Percentiles rank a stretch among this genome's conserved stretches.
phyloP scores from a whole-genome alignment of 2,797 vertebrate genomes.

The Heterohyrax brucei region DNA sequence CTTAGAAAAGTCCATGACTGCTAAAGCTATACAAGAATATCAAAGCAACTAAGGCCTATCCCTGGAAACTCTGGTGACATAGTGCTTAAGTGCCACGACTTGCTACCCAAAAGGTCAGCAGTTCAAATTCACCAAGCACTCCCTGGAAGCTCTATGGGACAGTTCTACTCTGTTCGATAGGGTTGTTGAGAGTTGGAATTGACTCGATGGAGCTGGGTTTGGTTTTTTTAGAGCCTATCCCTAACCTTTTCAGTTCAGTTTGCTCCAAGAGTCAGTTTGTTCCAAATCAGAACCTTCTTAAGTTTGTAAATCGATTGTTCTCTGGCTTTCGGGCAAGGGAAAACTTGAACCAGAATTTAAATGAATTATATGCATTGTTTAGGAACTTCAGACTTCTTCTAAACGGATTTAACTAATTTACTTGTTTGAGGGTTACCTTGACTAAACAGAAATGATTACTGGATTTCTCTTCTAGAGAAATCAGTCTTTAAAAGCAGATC shows the following conservation, averaged over 20 bases:
- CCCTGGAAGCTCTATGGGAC: no score
- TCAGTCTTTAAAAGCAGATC: not conserved
- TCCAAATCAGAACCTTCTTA: not conserved
- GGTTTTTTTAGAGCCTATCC: no score
- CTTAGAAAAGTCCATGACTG: not conserved
- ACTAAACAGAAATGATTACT: not conserved
- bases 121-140: no score
- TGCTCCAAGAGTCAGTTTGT: not conserved
- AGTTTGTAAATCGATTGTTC: not conserved
- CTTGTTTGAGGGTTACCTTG: not conserved
- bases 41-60: not conserved
- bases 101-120: no score
- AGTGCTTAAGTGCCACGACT: no score
- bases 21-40: not conserved
- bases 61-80: no score
- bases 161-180: no score
- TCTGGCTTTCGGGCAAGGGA: not conserved
- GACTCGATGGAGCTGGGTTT: no score
- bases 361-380: not conserved
- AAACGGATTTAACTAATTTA: constrained; percentile 30
- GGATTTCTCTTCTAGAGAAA: not conserved
- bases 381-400: constrained; percentile 18
- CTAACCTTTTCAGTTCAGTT: not conserved
- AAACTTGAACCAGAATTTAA: not conserved
- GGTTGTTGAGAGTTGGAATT: no score